These are phyloP conservation scores for Paralichthys olivaceus DNA, from an alignment of 2,113 vertebrate genomes.

Conservation along the genomic window DNA sequence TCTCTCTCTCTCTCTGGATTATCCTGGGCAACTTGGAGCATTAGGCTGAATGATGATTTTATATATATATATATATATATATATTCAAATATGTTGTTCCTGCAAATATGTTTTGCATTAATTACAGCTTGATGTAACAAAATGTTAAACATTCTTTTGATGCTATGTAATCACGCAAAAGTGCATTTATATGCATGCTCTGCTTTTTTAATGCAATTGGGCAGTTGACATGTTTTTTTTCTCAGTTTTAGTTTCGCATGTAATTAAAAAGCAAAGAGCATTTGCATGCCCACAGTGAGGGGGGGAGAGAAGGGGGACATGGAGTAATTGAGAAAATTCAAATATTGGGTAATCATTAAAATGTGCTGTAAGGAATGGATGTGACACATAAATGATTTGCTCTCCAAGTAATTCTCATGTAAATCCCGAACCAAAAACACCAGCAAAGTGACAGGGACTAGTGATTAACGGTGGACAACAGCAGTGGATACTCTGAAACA, in stretches of 20 bases:
- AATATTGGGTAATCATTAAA: conserved; percentile 68
- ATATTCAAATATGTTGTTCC: conserved; percentile 66
- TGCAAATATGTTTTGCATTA: conserved; percentile 76
- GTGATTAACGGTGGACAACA: conserved; percentile 57
- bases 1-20: conserved; percentile 59
- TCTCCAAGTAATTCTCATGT: conserved; percentile 62
- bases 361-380: conserved; percentile 68
- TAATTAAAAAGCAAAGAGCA: conserved; percentile 76
- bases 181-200: conserved; percentile 65
- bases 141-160: conserved; percentile 80
- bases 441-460: conserved; percentile 44
- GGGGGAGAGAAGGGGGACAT: conserved; percentile 25
- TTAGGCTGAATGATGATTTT: conserved; percentile 61
- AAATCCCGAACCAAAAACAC: conserved; percentile 60
- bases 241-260: conserved; percentile 60
- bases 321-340: conserved; percentile 74
- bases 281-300: conserved; percentile 61
- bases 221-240: conserved; percentile 36
- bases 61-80: conserved; percentile 14
- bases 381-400: conserved; percentile 65
- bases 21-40: conserved; percentile 58
- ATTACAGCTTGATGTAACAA: conserved; percentile 74
- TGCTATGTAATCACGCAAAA: conserved; percentile 73
- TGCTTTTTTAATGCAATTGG: conserved; percentile 61
- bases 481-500: conserved; percentile 49